Evolutionary conservation across 2,113 vertebrate species (phyloP).

Genomic region (Tyto alba): DNA sequence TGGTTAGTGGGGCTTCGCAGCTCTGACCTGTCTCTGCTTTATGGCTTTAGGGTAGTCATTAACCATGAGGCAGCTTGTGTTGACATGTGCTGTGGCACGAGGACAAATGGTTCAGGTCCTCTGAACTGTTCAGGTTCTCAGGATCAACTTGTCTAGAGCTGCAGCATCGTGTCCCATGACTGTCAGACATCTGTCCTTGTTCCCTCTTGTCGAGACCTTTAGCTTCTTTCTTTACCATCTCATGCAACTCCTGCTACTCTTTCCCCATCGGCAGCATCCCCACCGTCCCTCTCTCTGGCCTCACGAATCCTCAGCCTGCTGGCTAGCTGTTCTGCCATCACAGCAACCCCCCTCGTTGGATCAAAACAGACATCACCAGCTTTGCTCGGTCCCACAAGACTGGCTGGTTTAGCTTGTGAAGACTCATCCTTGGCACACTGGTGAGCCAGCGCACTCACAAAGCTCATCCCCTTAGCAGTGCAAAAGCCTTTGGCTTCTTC

Average conservation of each 20-base stretch:
- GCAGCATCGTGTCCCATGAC: background rate
- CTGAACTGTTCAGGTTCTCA: background rate
- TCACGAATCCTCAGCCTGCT: background rate
- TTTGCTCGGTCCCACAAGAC: background rate
- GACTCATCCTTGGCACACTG: background rate
- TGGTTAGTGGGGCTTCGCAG: background rate
- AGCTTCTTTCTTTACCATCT: background rate
- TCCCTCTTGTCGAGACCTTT: background rate
- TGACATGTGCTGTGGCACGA: background rate
- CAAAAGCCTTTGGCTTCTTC: background rate
- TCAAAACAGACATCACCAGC: background rate
- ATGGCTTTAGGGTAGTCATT: background rate
- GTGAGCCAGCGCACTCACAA: background rate
- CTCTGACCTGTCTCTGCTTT: background rate
- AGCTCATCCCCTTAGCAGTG: background rate
- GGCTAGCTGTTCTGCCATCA: background rate
- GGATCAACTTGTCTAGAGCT: background rate
- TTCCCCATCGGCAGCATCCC: background rate
- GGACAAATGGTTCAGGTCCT: background rate
- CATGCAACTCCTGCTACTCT: background rate
- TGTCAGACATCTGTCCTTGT: background rate
- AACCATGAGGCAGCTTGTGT: accelerated
- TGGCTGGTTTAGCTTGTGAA: background rate
- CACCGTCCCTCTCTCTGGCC: background rate
- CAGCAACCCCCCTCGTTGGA: accelerated